Conservation (phyloP, 1,140 invertebrate species). For the Neoseiulus cucumeris region DNA sequence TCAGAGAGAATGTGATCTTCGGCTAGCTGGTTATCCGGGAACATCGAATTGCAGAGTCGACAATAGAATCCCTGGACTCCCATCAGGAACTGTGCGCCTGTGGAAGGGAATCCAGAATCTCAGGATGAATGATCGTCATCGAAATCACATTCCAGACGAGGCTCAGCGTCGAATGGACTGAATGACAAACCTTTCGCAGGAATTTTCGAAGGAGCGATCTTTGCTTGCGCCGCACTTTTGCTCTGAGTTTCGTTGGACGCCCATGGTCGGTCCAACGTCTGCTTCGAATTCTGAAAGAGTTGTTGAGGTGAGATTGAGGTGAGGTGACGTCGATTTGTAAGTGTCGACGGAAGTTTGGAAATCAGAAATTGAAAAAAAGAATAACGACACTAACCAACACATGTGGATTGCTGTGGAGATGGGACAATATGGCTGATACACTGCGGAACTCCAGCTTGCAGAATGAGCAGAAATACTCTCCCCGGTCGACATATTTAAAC, state of each 20-base stretch:
- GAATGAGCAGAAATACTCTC: not conserved
- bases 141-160: not conserved
- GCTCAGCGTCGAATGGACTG: not conserved
- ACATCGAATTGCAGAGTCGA: not conserved
- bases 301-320: too few relatives aligned
- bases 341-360: too few relatives aligned
- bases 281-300: not conserved
- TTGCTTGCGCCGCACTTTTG: not conserved
- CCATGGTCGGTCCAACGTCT: not conserved
- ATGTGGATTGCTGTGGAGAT: not conserved
- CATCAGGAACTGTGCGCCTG: conserved; percentile 5
- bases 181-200: not conserved
- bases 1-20: not conserved
- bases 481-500: not conserved
- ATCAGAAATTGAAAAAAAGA: too few relatives aligned
- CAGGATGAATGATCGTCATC: not conserved
- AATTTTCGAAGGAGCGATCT: not conserved
- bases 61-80: not conserved
- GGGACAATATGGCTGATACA: not conserved
- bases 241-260: not conserved
- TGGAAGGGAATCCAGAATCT: not conserved
- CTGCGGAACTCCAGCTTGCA: not conserved
- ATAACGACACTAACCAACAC: not conserved
- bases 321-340: too few relatives aligned
- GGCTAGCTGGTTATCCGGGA: not conserved